A percentile compares a stretch with the other conserved stretches of the same genome.
These are phyloP conservation scores for Drosophila aff. DNA, from an alignment of 1,140 invertebrate species.

Conservation along the genomic window DNA sequence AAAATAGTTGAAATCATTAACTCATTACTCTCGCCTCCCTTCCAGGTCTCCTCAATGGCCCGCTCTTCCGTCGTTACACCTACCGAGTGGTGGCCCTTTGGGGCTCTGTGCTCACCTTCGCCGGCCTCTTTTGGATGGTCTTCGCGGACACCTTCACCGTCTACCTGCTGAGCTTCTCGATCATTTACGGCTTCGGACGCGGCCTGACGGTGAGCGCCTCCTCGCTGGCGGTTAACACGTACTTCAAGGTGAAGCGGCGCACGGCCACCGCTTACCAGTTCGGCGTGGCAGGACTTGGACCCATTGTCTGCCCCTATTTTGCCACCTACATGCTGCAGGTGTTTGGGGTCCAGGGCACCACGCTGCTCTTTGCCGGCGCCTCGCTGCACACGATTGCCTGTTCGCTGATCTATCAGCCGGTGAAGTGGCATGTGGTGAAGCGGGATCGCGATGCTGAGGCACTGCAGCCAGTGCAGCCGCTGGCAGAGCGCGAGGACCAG, in stretches of 20 bases:
- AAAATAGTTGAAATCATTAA: neutral
- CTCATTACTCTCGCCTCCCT: too few relatives aligned
- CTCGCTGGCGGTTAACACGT: constrained; percentile 87
- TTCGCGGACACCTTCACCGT: constrained; percentile 87
- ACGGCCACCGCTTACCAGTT: constrained; percentile 87
- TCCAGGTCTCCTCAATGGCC: constrained; percentile 88
- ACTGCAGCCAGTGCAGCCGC: constrained; percentile 38
- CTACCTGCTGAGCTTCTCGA: constrained; percentile 88
- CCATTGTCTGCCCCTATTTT: constrained; percentile 87
- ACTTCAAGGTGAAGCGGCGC: constrained; percentile 87
- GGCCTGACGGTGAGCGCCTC: constrained; percentile 88
- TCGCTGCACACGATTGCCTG: constrained; percentile 87
- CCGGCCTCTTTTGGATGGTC: constrained; percentile 87
- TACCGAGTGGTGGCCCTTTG: constrained; percentile 88
- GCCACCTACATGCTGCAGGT: constrained; percentile 86
- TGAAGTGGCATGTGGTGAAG: constrained; percentile 87
- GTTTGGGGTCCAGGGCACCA: constrained; percentile 87
- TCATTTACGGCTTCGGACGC: constrained; percentile 87
- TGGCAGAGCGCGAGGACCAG: constrained; percentile 55
- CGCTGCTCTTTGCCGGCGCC: constrained; percentile 87
- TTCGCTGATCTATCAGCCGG: constrained; percentile 88
- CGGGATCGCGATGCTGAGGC: constrained; percentile 73
- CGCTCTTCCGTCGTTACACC: constrained; percentile 87
- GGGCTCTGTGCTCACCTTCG: constrained; percentile 86
- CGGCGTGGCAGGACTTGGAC: constrained; percentile 87